These are phyloP conservation scores for Ophion ventricosus DNA, from an alignment of 2,888 invertebrate genomes.

Conservation along the genomic window DNA sequence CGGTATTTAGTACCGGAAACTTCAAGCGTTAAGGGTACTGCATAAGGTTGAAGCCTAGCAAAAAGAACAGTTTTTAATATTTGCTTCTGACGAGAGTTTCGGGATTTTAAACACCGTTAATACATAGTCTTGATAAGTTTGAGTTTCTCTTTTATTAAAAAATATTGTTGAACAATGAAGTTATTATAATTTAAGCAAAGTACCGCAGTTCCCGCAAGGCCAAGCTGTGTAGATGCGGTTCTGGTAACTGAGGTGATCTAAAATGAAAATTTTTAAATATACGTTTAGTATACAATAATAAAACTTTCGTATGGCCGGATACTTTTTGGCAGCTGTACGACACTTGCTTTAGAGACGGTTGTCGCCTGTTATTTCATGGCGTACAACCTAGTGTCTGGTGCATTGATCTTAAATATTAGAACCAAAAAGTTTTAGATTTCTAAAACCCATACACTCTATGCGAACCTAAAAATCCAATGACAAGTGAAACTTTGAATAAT, in stretches of 20 bases:
- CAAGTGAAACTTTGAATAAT: too few species aligned
- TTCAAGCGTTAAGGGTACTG: slow-evolving; percentile 32
- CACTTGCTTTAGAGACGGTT: too few species aligned
- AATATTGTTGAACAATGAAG: too few species aligned
- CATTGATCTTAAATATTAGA: background rate
- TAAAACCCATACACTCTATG: too few species aligned
- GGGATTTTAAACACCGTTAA: background rate
- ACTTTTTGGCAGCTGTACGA: background rate
- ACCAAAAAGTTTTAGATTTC: background rate
- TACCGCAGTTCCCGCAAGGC: too few species aligned
- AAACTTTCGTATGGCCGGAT: background rate
- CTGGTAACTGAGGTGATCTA: background rate
- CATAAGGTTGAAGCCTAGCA: background rate
- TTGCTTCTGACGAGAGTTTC: background rate
- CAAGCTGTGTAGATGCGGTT: background rate
- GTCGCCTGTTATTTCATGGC: too few species aligned
- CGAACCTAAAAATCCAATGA: too few species aligned
- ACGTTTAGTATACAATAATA: background rate
- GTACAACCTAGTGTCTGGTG: too few species aligned
- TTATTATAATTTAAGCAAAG: too few species aligned
- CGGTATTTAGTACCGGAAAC: slow-evolving; percentile 23
- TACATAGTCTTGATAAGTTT: background rate
- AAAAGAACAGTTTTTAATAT: background rate
- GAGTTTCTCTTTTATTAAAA: background rate
- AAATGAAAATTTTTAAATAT: background rate